A percentile compares a stretch with the other conserved stretches of the same genome.
Conservation (phyloP, 2,797 vertebrate species). For the Falco rusticolus region DNA sequence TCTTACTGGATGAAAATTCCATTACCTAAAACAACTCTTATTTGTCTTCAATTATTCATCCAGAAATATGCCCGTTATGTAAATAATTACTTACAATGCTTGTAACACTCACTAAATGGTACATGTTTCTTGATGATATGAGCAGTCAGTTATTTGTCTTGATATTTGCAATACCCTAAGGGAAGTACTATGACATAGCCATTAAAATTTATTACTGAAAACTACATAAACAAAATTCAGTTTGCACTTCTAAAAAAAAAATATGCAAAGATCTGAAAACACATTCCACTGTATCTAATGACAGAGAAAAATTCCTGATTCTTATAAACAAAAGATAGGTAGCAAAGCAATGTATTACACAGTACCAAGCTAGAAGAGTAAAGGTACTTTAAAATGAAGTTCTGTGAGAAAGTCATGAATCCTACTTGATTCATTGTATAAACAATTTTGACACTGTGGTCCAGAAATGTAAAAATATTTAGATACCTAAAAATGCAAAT, state of each 20-base stretch:
- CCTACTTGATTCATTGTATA: neutral
- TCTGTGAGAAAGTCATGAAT: neutral
- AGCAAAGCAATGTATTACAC: neutral
- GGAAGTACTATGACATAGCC: neutral
- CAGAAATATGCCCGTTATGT: conserved; percentile 63
- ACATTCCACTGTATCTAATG: neutral
- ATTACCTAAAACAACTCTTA: neutral
- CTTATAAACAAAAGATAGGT: neutral
- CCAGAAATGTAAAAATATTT: conserved; percentile 35
- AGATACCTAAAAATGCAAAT: neutral
- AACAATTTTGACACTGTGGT: neutral
- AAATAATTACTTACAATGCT: conserved; percentile 25
- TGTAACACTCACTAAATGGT: conserved; percentile 33
- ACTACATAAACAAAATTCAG: neutral
- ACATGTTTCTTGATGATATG: neutral
- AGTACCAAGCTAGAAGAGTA: neutral
- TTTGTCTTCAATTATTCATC: conserved; percentile 23
- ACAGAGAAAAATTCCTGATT: neutral
- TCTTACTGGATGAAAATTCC: neutral
- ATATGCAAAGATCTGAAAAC: neutral
- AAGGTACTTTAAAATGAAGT: neutral
- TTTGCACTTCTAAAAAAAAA: neutral
- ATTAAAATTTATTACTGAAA: neutral
- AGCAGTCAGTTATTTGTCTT: neutral
- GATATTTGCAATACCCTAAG: neutral